These are phyloP conservation scores for Hippasteria phrygiana DNA, from an alignment of 53 echinoderm and acorn worm species.

Conservation along the genomic window DNA sequence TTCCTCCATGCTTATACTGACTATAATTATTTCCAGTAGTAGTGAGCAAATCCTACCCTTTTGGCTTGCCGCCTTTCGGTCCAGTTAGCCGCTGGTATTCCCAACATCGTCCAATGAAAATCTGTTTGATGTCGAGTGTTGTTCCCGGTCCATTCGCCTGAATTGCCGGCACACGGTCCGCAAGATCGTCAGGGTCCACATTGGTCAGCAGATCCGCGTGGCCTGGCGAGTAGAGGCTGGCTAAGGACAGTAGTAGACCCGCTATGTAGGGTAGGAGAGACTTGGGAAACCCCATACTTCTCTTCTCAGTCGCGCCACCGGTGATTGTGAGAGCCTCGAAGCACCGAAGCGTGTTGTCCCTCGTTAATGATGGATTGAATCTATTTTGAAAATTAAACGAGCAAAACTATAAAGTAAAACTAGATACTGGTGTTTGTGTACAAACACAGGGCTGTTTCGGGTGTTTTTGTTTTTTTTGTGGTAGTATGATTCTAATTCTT, in stretches of 20 bases:
- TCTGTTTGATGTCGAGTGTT: neutral
- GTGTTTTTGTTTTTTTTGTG: no score
- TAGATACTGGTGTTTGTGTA: no score
- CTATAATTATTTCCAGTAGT: no score
- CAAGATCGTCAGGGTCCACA: neutral
- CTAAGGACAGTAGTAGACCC: neutral
- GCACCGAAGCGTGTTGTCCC: no score
- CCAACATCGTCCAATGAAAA: constrained; percentile 29
- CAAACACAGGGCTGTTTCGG: no score
- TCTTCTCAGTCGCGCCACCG: neutral
- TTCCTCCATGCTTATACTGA: no score
- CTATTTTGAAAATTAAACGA: no score
- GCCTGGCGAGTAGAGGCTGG: neutral
- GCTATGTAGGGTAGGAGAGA: neutral
- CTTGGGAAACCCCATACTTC: neutral
- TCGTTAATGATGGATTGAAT: no score
- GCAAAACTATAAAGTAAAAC: no score
- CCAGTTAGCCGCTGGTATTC: constrained; percentile 14
- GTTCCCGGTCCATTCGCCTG: neutral
- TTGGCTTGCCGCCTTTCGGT: neutral
- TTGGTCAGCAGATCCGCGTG: neutral
- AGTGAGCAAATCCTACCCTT: neutral
- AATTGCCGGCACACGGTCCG: neutral
- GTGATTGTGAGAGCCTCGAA: neutral
- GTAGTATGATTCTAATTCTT: no score